These are phyloP conservation scores for Dendrocincla fuliginosa DNA, from an alignment of 2,797 vertebrate genomes.

Conservation along the genomic window DNA sequence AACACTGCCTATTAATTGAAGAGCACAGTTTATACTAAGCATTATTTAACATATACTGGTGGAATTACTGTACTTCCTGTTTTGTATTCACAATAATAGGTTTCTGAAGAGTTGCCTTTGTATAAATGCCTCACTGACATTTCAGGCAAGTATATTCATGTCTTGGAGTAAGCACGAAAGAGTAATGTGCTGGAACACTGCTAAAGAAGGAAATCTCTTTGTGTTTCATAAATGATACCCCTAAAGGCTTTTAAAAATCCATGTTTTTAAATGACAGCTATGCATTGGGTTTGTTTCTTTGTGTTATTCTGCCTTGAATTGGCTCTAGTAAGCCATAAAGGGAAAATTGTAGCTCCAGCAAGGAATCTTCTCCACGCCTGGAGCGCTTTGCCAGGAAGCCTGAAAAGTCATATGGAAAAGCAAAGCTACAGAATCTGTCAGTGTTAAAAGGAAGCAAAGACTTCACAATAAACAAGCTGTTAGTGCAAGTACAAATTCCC, in stretches of 20 bases:
- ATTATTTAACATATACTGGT: slow-evolving; percentile 61
- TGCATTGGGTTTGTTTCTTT: slow-evolving; percentile 61
- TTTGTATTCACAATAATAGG: slow-evolving; percentile 74
- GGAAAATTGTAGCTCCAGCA: not conserved
- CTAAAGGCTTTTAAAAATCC: slow-evolving; percentile 75
- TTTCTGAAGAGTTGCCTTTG: slow-evolving; percentile 88
- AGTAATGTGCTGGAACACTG: slow-evolving; percentile 87
- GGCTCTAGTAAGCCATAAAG: not conserved
- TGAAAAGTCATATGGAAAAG: not conserved
- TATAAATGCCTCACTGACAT: slow-evolving; percentile 87
- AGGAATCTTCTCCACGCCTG: not conserved
- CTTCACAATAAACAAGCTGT: not conserved
- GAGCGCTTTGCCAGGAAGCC: not conserved
- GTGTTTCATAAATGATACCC: slow-evolving; percentile 82
- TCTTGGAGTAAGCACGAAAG: slow-evolving; percentile 83
- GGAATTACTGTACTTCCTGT: slow-evolving; percentile 77
- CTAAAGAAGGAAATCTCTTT: slow-evolving; percentile 89
- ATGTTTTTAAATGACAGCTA: slow-evolving; percentile 67
- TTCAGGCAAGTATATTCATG: slow-evolving; percentile 90
- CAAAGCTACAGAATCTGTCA: not conserved
- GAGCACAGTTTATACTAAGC: slow-evolving; percentile 67
- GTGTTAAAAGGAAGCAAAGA: not conserved
- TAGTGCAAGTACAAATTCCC: not conserved
- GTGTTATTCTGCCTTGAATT: slow-evolving; percentile 5
- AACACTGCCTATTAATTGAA: slow-evolving; percentile 54